phyloP scores from a whole-genome alignment of 2,113 vertebrate genomes.

The Mus pahari region DNA sequence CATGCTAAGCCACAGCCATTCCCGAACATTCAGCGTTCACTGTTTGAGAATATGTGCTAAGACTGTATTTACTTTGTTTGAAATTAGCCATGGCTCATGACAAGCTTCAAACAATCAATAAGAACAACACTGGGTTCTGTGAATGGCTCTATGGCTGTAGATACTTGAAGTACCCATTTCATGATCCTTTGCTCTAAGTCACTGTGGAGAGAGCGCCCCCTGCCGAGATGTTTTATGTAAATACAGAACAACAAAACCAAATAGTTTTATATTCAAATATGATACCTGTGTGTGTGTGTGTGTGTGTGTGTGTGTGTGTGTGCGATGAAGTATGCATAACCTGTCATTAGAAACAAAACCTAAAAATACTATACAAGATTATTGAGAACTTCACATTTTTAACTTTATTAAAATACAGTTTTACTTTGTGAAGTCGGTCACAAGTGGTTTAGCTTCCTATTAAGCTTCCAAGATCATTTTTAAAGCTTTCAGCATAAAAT shows the following conservation, averaged over 20 bases:
- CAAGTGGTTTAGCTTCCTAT: not conserved
- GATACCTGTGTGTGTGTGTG: not conserved
- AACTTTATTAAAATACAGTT: not conserved
- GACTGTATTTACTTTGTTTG: not conserved
- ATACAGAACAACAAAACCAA: not conserved
- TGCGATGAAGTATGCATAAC: not conserved
- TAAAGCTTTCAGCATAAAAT: not conserved
- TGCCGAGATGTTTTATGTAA: slow-evolving; percentile 9
- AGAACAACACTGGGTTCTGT: not conserved
- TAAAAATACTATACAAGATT: not conserved
- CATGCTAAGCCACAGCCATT: not conserved
- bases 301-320: no score
- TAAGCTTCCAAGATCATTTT: not conserved
- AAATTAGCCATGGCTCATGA: not conserved
- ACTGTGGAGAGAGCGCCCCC: slow-evolving; percentile 52
- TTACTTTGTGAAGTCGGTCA: not conserved
- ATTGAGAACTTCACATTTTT: not conserved
- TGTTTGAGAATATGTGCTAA: not conserved
- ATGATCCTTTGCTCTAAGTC: not conserved
- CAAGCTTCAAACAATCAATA: not conserved
- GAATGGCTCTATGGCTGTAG: not conserved
- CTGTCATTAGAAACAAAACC: not conserved
- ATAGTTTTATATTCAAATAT: not conserved
- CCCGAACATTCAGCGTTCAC: not conserved
- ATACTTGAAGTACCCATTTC: not conserved